phyloP scores from a whole-genome alignment of 35 echinoderm and acorn worm species.

The Chiridota heheva region DNA sequence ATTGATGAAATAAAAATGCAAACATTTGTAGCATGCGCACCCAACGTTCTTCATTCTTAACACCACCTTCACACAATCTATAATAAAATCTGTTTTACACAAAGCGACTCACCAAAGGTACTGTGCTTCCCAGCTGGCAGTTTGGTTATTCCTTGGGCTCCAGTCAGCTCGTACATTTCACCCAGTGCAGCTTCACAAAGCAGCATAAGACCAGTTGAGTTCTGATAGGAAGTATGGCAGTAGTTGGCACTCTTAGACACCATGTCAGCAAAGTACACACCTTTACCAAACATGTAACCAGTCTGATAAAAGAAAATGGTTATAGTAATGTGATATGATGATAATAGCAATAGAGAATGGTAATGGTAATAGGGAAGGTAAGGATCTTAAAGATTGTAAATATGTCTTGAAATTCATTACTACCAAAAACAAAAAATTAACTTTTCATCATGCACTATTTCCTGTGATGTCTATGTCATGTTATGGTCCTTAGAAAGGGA shows the following conservation, averaged over 20 bases:
- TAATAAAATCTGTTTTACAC: not conserved
- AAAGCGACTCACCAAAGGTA: slow-evolving; percentile 71
- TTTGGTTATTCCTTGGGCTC: slow-evolving; percentile 59
- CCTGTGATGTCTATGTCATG: too few relatives aligned
- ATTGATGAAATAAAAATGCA: not conserved
- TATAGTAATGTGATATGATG: not conserved
- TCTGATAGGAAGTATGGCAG: slow-evolving; percentile 64
- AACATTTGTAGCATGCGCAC: not conserved
- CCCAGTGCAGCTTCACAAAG: slow-evolving; percentile 94
- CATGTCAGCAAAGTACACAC: slow-evolving; percentile 99
- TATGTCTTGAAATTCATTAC: too few relatives aligned
- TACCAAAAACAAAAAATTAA: too few relatives aligned
- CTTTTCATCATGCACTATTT: too few relatives aligned
- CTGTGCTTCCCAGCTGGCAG: slow-evolving; percentile 86
- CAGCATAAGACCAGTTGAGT: slow-evolving; percentile 74
- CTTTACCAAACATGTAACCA: slow-evolving; percentile 99
- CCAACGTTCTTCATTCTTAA: not conserved
- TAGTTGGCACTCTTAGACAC: slow-evolving; percentile 99
- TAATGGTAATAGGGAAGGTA: too few relatives aligned
- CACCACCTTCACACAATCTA: not conserved
- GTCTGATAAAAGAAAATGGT: slow-evolving; percentile 58
- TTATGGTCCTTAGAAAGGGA: too few relatives aligned
- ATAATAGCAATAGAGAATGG: too few relatives aligned
- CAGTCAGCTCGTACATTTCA: slow-evolving; percentile 82
- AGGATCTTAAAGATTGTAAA: too few relatives aligned